phyloP scores from a whole-genome alignment of 2,888 invertebrate genomes.

The Drosophila testacea region DNA sequence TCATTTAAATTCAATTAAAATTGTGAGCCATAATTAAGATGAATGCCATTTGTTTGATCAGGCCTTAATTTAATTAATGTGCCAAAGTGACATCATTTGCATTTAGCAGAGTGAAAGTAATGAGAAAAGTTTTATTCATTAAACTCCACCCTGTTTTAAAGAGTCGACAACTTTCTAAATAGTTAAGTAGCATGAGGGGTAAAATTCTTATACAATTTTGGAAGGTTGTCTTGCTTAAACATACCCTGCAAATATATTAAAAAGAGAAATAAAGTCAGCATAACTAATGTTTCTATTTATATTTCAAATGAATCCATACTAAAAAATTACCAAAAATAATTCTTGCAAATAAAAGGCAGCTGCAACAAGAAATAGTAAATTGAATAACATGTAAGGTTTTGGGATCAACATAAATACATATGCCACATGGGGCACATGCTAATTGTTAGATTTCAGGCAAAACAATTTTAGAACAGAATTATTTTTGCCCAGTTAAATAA shows the following conservation, averaged over 20 bases:
- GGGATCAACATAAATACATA: conserved; percentile 30
- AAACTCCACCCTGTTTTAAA: conserved; percentile 40
- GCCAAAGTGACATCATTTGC: conserved; percentile 71
- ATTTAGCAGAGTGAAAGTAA: conserved; percentile 62
- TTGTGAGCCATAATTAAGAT: conserved; percentile 50
- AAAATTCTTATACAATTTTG: background rate
- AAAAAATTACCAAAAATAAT: background rate
- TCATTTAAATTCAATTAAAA: conserved; percentile 25
- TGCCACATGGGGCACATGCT: conserved; percentile 40
- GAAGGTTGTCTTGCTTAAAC: background rate
- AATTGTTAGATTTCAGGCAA: conserved; percentile 23
- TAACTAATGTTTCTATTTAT: background rate
- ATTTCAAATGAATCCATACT: background rate
- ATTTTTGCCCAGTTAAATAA: conserved; percentile 23
- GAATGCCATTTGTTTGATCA: conserved; percentile 46
- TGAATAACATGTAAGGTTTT: conserved; percentile 41
- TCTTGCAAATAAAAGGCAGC: conserved; percentile 1
- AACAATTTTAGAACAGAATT: conserved; percentile 9
- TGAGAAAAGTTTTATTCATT: conserved; percentile 69
- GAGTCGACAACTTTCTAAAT: conserved; percentile 4
- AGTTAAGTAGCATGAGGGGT: background rate
- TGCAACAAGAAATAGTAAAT: conserved; percentile 51
- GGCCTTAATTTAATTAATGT: conserved; percentile 60
- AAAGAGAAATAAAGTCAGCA: background rate
- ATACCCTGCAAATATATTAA: background rate